Evolutionary conservation across 2,113 vertebrate species (phyloP), one percentile per base, ranked within the genome.

Genomic region (Hystrix cristata): DNA sequence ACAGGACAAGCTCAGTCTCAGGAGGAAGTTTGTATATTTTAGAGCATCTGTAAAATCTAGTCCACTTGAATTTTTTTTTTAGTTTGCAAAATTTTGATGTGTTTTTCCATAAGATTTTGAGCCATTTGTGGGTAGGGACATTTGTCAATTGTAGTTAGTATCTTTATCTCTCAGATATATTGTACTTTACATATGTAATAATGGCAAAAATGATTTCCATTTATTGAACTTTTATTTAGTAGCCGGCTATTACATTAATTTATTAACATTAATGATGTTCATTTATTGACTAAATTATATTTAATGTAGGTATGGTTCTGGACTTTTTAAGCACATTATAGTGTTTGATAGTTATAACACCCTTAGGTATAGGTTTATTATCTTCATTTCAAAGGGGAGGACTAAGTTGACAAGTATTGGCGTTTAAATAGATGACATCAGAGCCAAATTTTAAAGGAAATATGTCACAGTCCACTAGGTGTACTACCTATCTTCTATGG

Each of bases 161-260:
- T 53, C 11, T 38, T 74, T 74, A 38, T 87, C 31, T 53, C 18
- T 91, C 43, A 29, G 4, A 31, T 6, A 29, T 7, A 2, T 27
- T 53, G 43, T 59, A 76, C 15, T 74, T 87, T 10, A 15, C 9
- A 16, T 59, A 38, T 93, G 6, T 93, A 74, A 88, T 48, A 86
- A 90, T 31, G 38, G 31, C 74, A 38, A 18, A 21, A 80, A 46
- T 67, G 34, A 91, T 89, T 94, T 83, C 15, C 7, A 57, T 74
- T 46, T 83, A 57, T 87, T 81, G 21, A 64, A 91, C 21, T 71
- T 71, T 84, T 86, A 91, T 72, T 72, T 89, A 84, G 88, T 60
- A n/a, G n/a, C 18, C 10, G 74, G 29, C 9, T 82, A 71, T 82
- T 93, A 60, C 5, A 82, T 89, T 72, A 69, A 84, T 67, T 59